Evolutionary conservation across 2,888 invertebrate genomes (phyloP).

Genomic region (Synergus japonicus): DNA sequence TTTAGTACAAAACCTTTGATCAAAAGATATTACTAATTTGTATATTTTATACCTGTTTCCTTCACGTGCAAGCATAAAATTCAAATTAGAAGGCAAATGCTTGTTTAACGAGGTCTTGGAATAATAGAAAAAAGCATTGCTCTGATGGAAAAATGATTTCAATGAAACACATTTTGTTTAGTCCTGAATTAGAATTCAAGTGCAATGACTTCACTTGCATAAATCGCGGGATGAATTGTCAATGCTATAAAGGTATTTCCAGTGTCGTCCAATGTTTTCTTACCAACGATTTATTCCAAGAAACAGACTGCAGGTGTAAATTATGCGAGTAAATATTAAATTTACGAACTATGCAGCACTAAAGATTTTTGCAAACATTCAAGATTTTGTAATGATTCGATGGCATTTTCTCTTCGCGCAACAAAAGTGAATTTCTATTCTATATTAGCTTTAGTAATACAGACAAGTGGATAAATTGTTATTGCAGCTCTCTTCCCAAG

Average conservation of each 20-base stretch:
- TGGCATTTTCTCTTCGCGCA: background rate
- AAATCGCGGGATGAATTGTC: background rate
- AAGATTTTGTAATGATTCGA: slow-evolving; percentile 30
- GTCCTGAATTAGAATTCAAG: slow-evolving; percentile 2
- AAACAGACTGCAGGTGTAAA: slow-evolving; percentile 15
- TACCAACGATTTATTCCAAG: slow-evolving; percentile 25
- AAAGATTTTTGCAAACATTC: slow-evolving; percentile 4
- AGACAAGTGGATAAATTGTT: too few species aligned
- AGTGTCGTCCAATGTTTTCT: slow-evolving; percentile 12
- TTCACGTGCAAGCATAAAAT: background rate
- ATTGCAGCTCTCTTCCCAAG: too few species aligned
- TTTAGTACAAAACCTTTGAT: background rate
- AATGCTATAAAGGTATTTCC: slow-evolving; percentile 12
- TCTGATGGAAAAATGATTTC: background rate
- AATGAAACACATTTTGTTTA: slow-evolving; percentile 1
- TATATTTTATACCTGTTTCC: background rate
- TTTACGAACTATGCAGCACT: slow-evolving; percentile 24
- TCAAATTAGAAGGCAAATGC: slow-evolving; percentile 8
- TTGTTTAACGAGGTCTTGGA: background rate
- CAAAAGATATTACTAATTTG: background rate
- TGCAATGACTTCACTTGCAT: slow-evolving; percentile 9
- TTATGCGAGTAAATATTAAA: slow-evolving; percentile 31
- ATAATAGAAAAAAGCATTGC: background rate
- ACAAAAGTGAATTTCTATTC: slow-evolving; percentile 5
- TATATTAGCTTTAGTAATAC: too few species aligned